Evolutionary conservation across 2,888 invertebrate species (phyloP).

Genomic region (Priocnemis perturbator): DNA sequence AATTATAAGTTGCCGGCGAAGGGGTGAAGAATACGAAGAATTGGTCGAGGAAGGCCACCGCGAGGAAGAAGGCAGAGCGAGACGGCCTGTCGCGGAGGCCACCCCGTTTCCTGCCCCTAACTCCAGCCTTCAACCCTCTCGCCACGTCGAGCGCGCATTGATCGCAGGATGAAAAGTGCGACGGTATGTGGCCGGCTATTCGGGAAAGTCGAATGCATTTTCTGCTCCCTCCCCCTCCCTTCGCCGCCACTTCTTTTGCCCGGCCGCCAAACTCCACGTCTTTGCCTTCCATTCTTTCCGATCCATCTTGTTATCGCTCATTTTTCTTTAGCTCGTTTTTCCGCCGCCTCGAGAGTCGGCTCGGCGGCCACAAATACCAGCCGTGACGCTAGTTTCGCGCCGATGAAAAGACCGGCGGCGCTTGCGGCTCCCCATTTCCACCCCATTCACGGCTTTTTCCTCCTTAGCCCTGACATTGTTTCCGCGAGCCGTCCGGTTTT

Average conservation of each 20-base stretch:
- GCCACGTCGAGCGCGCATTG: conserved; percentile 29
- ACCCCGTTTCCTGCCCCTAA: not conserved
- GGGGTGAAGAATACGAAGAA: too few species aligned
- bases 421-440: conserved; percentile 1
- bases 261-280: not conserved
- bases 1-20: too few species aligned
- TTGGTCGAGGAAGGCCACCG: too few species aligned
- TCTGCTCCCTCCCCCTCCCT: not conserved
- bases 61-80: not conserved
- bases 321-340: not conserved
- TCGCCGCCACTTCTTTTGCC: conserved; percentile 10
- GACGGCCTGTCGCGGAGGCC: not conserved
- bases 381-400: conserved; percentile 1
- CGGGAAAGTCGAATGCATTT: conserved; percentile 34
- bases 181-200: conserved; percentile 35
- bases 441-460: conserved; percentile 11
- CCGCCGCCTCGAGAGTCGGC: conserved; percentile 4
- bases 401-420: conserved; percentile 10
- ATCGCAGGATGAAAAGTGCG: conserved; percentile 45
- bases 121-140: conserved; percentile 17
- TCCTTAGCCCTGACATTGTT: not conserved
- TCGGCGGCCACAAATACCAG: not conserved
- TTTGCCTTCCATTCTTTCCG: conserved; percentile 4
- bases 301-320: conserved; percentile 1
- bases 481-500: too few species aligned